Evolutionary conservation across 2,797 vertebrate genomes (phyloP), one percentile per base, ranked within the genome.

Genomic region (Clamator glandarius): DNA sequence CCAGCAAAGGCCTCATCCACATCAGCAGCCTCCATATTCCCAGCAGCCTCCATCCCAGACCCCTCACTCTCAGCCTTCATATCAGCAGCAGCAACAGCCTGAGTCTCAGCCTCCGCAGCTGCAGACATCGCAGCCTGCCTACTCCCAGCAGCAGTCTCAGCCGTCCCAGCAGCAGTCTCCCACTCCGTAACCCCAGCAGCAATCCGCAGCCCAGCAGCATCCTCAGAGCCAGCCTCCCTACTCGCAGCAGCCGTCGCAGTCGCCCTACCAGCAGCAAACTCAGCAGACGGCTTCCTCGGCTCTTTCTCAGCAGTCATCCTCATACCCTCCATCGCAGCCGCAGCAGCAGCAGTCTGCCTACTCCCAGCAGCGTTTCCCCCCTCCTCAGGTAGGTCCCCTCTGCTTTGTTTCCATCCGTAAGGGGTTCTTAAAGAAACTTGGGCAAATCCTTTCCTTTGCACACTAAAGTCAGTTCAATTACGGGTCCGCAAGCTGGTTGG

Each of bases 331-430:
- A 51, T 90, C 98, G 26, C 98, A 98, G 58, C 90, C 97, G 35
- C 98, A 97, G 33, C 97, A 98, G 97, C 99, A 98, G 94, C 98
- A 98, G 97, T 98, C 98, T 84, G 98, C 99, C 20, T 99, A 99
- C 96, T 98, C 99, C 96, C 99, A 99, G 88, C 99, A 99, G 89
- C 99, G 99, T 98, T 99, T 99, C 97, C 98, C 98, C 93, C 99
- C 98, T 81, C 98, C 98, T 92, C 99, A 99, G 98, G 99, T 99
- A 79, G 92, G 96, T 39, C 4, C 2, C 24, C 41, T 29, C 41
- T 51, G 24, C 58, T 64, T 39, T n/a, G 1, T 35, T 72, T 20
- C 77, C 44, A 79, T 31, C 57, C 23, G 9, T 1, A 1, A 57
- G 61, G 20, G 11, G 10, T 55, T 28, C 31, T 19, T 20, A 9